These are phyloP conservation scores for Eurytemora carolleeae DNA, from an alignment of 1,140 invertebrate species.

Conservation along the genomic window DNA sequence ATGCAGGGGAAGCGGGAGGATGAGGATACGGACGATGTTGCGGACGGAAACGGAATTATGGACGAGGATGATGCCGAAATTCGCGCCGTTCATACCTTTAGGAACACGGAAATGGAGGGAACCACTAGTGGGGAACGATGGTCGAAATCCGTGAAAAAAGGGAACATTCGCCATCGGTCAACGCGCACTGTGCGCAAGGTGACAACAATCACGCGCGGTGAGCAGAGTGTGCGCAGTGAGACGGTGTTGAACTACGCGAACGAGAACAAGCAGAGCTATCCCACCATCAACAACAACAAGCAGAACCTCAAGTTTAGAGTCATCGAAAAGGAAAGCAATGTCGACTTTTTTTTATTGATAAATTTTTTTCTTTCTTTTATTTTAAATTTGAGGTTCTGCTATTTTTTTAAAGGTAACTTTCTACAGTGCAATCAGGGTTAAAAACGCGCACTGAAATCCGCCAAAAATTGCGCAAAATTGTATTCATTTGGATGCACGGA, in stretches of 20 bases:
- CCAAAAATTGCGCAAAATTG: too few relatives aligned
- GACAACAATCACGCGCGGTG: slow-evolving; percentile 64
- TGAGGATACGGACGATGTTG: slow-evolving; percentile 33
- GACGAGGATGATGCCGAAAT: slow-evolving; percentile 16
- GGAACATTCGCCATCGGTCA: slow-evolving; percentile 45
- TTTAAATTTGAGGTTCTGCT: too few relatives aligned
- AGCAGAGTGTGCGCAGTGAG: slow-evolving; percentile 51
- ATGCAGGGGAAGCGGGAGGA: slow-evolving; percentile 51
- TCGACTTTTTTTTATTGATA: too few relatives aligned
- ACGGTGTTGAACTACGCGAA: slow-evolving; percentile 32
- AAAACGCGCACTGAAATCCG: too few relatives aligned
- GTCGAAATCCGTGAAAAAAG: slow-evolving; percentile 4
- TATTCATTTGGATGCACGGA: too few relatives aligned
- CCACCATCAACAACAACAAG: slow-evolving; percentile 4
- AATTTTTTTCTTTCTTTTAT: too few relatives aligned
- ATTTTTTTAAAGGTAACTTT: too few relatives aligned
- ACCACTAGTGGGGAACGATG: slow-evolving; percentile 11
- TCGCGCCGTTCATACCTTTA: slow-evolving; percentile 40
- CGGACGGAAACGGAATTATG: slow-evolving; percentile 19
- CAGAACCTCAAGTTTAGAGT: slow-evolving; percentile 15
- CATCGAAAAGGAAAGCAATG: slow-evolving; percentile 5
- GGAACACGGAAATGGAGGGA: slow-evolving; percentile 32
- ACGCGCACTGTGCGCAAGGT: slow-evolving; percentile 70
- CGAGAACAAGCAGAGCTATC: slow-evolving; percentile 16
- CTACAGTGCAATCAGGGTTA: too few relatives aligned